phyloP scores from a whole-genome alignment of 2,888 invertebrate genomes.

The Philonicus albiceps region DNA sequence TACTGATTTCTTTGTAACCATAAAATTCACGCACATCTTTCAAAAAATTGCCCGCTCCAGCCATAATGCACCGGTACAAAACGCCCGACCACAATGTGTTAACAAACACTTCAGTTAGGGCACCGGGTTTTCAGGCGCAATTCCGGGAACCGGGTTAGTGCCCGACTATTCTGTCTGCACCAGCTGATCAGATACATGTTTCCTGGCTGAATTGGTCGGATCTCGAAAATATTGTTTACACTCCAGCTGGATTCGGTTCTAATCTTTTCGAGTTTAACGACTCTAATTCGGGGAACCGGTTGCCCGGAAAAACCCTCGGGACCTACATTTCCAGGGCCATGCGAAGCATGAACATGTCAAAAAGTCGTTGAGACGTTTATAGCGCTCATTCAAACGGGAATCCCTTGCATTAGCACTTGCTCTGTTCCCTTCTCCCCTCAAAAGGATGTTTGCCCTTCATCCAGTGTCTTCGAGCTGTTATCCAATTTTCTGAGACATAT shows the following conservation, averaged over 20 bases:
- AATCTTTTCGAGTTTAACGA: not conserved
- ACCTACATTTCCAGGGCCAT: not conserved
- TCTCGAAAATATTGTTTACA: not conserved
- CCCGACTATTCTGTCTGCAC: not conserved
- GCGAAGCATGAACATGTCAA: slow-evolving; percentile 22
- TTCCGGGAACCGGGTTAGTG: not conserved
- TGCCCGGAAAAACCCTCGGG: not conserved
- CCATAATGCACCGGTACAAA: no score
- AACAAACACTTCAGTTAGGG: not conserved
- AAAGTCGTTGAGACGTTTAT: not conserved
- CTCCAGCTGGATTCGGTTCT: not conserved
- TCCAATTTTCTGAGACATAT: slow-evolving; percentile 4
- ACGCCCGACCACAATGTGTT: no score
- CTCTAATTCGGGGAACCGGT: not conserved
- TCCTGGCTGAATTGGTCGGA: not conserved
- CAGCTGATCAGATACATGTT: not conserved
- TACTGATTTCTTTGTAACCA: no score
- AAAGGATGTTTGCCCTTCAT: not conserved
- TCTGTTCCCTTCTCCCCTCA: not conserved
- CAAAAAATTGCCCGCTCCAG: no score
- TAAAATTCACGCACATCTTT: no score
- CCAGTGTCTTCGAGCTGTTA: not conserved
- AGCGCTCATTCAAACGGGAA: slow-evolving; percentile 4
- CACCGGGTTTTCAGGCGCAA: not conserved
- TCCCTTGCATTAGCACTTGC: not conserved